phyloP scores from a whole-genome alignment of 2,113 vertebrate genomes.

The Rhagologus leucostigma region DNA sequence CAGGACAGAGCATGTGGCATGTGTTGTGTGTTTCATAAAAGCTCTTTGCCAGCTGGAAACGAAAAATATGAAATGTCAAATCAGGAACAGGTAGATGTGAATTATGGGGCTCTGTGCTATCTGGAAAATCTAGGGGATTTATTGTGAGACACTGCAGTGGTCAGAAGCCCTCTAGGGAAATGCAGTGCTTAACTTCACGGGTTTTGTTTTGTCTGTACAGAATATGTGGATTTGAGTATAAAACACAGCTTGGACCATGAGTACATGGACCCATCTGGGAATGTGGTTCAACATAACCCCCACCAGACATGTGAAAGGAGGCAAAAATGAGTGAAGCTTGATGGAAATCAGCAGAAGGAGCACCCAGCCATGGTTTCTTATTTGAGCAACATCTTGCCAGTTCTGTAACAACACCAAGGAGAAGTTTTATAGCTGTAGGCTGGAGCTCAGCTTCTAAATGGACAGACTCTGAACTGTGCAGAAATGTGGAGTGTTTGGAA shows the following conservation, averaged over 20 bases:
- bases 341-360: background rate
- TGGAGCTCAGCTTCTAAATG: background rate
- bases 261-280: background rate
- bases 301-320: background rate
- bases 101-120: background rate
- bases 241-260: background rate
- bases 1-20: background rate
- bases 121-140: background rate
- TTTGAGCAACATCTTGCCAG: background rate
- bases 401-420: background rate
- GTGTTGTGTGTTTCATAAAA: conserved; percentile 40
- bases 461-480: background rate
- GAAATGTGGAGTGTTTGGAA: background rate
- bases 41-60: background rate
- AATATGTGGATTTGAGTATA: background rate
- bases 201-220: background rate
- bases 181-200: rapidly evolving
- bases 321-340: background rate
- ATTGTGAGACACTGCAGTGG: background rate
- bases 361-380: background rate
- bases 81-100: conserved; percentile 22
- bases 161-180: background rate
- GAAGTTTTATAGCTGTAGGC: background rate
- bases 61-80: background rate
- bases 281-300: background rate